A percentile compares a stretch with the other conserved stretches of the same genome.
phyloP scores from a whole-genome alignment of 64 coral and sea anemone species.

The Catalaphyllia jardinei region DNA sequence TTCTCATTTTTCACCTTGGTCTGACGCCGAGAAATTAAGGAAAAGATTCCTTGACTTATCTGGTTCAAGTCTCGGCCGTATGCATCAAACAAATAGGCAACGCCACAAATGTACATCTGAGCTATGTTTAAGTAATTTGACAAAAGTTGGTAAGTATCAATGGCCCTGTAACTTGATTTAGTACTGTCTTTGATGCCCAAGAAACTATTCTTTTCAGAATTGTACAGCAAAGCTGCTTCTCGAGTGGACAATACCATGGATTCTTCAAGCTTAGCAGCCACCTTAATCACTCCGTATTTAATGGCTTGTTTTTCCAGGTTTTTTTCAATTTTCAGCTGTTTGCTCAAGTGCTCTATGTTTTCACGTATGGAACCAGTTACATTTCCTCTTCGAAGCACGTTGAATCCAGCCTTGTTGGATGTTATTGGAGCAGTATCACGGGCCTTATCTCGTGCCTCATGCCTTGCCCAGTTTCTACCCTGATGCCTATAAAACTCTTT shows the following conservation, averaged over 20 bases:
- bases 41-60: conserved; percentile 20
- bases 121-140: conserved; percentile 25
- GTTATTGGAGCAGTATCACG: too few relatives aligned
- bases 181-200: neutral
- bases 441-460: too few relatives aligned
- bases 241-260: neutral
- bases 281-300: conserved; percentile 32
- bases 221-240: conserved; percentile 5
- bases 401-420: neutral
- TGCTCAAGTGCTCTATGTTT: neutral
- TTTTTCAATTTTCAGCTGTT: neutral
- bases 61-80: conserved; percentile 35
- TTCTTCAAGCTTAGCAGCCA: conserved; percentile 5
- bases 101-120: conserved; percentile 36
- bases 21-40: conserved; percentile 25
- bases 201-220: neutral
- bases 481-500: too few relatives aligned
- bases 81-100: conserved; percentile 47
- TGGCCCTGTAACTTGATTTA: conserved; percentile 27
- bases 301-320: conserved; percentile 3
- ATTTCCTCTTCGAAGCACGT: neutral
- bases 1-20: conserved; percentile 12
- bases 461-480: too few relatives aligned
- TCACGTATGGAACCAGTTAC: neutral
- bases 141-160: conserved; percentile 23